Conservation (phyloP, 1,140 invertebrate species). For the Lasaia peninsularis region DNA sequence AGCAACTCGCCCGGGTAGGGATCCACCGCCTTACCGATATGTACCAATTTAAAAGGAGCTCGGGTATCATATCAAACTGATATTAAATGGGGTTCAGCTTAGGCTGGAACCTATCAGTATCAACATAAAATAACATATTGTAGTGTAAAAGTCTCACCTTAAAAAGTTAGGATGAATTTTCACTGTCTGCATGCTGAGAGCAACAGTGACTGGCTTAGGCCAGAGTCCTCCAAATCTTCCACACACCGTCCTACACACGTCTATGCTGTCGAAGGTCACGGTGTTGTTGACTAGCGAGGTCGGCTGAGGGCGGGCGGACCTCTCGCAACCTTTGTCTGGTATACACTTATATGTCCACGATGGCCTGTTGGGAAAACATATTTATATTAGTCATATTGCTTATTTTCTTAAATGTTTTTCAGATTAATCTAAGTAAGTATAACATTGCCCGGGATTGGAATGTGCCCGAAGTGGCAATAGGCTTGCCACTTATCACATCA, state of each 20-base stretch:
- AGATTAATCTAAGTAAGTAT: no score
- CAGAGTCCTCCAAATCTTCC: conserved; percentile 82
- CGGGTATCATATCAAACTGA: no score
- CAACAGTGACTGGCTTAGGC: conserved; percentile 81
- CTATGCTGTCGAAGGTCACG: conserved; percentile 60
- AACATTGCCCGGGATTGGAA: no score
- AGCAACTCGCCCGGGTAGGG: no score
- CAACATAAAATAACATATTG: no score
- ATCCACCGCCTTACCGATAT: no score
- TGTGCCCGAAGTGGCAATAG: no score
- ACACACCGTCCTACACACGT: conserved; percentile 82
- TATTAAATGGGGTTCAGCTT: no score
- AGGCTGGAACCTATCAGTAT: no score
- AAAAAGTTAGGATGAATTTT: conserved; percentile 78
- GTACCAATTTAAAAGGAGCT: no score
- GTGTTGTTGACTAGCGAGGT: conserved; percentile 19
- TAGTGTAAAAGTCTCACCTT: conserved; percentile 36
- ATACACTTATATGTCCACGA: conserved; percentile 63
- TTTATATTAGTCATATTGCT: neutral
- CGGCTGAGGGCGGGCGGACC: conserved; percentile 36
- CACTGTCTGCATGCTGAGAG: conserved; percentile 67
- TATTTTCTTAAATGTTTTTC: no score
- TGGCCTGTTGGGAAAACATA: conserved; percentile 37
- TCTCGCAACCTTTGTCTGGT: conserved; percentile 53
- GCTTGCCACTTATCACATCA: no score